Evolutionary conservation across 2,113 vertebrate species (phyloP).

Genomic region (Muntiacus reevesi): DNA sequence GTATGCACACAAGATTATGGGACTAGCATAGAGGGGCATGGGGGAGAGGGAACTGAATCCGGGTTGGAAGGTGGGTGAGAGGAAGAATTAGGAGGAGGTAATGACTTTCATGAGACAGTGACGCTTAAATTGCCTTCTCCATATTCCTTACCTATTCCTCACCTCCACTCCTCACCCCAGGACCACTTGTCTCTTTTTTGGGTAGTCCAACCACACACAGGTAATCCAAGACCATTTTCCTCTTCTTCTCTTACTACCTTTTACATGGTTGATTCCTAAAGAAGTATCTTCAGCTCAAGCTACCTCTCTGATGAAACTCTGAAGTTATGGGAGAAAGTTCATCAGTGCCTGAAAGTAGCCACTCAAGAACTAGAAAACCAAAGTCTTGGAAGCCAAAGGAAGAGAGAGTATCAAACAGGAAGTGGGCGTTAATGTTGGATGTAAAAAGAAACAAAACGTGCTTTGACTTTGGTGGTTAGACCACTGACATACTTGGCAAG

Average conservation of each 20-base stretch:
- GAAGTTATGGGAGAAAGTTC: not conserved
- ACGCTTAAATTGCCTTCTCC: not conserved
- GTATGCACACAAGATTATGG: not conserved
- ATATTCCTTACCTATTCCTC: not conserved
- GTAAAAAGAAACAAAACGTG: not conserved
- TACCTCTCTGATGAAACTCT: not conserved
- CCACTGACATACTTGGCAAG: not conserved
- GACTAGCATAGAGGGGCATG: not conserved
- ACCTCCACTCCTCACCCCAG: not conserved
- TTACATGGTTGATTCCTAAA: not conserved
- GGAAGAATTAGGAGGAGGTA: not conserved
- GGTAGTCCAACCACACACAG: not conserved
- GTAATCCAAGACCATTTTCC: not conserved
- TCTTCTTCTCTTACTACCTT: not conserved
- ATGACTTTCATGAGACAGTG: not conserved
- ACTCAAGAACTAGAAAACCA: not conserved
- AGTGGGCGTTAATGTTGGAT: not conserved
- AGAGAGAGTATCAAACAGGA: not conserved
- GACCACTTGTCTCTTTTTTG: not conserved
- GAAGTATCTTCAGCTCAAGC: not conserved
- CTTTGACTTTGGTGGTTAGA: not conserved
- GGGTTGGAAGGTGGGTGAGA: not conserved
- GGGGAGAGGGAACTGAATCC: not conserved
- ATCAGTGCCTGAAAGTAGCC: not conserved
- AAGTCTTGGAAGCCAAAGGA: not conserved